Evolutionary conservation across 1,140 invertebrate species (phyloP), one percentile per base, ranked within the genome.

Genomic region (Teleogryllus occipitalis): DNA sequence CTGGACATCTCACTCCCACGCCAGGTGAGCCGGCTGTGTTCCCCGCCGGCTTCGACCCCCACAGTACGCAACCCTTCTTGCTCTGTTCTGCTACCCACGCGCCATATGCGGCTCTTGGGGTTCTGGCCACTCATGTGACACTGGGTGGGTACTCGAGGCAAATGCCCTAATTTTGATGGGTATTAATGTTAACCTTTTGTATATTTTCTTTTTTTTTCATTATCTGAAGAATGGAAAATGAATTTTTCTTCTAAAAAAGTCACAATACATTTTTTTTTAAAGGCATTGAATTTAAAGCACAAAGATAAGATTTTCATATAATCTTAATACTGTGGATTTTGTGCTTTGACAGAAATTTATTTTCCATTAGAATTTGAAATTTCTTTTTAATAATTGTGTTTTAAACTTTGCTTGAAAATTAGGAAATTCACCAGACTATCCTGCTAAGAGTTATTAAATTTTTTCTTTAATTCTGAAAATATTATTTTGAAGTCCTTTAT

Each of bases 1-100:
- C 88, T 7, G 90, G 89, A 5, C 89, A 91, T 78, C 87, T 92
- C 82, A 91, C 90, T 75, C 88, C 91, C 79, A 91, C 88, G 65
- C 88, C 88, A 83, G 88, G 89, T 85, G 83, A 78, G 81, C n/a
- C 54, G 54, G 54, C 54, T 65, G 7, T 65, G 54, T 65, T 65
- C 54, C 54, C 54, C 18, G 54, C 54, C 54, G 54, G 54, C 54
- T 65, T 65, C 54, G 54, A 65, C 54, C 54, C 54, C 54, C 54
- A 65, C 54, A 65, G 54, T 65, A 65, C 54, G 54, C 54, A 65
- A 65, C 54, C 54, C 54, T 65, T 65, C 54, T 65, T 65, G 54
- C 54, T 65, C 54, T 14, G 10, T 65, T 65, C 54, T 65, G 54
- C 54, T 65, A 65, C 54, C 54, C 54, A 65, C 54, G 54, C 54